phyloP scores from a whole-genome alignment of 2,888 invertebrate genomes.

The Salticus scenicus region DNA sequence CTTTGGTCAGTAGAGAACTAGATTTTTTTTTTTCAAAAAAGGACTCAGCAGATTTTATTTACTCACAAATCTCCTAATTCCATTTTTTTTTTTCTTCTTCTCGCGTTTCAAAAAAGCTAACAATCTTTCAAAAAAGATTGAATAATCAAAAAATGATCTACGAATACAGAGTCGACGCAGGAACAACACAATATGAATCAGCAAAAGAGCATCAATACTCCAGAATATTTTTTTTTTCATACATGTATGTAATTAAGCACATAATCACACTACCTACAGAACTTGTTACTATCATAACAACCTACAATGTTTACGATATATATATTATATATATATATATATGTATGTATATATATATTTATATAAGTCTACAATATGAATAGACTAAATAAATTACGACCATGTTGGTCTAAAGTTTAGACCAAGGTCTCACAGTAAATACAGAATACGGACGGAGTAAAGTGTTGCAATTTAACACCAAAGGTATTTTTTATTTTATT shows the following conservation, averaged over 20 bases:
- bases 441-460: constrained; percentile 62
- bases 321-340: constrained; percentile 47
- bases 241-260: constrained; percentile 57
- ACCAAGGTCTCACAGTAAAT: constrained; percentile 47
- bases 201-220: constrained; percentile 20
- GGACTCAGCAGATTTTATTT: constrained; percentile 10
- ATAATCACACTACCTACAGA: constrained; percentile 59
- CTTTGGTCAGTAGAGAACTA: constrained; percentile 61
- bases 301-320: constrained; percentile 64
- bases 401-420: constrained; percentile 44
- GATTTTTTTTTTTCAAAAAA: constrained; percentile 38
- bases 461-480: constrained; percentile 59
- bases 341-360: constrained; percentile 52
- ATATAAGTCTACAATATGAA: constrained; percentile 67
- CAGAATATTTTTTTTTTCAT: constrained; percentile 22
- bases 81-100: not conserved
- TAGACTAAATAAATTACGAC: constrained; percentile 58
- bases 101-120: constrained; percentile 49
- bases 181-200: constrained; percentile 53
- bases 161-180: constrained; percentile 56
- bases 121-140: constrained; percentile 48
- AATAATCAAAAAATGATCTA: constrained; percentile 45
- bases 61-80: constrained; percentile 11
- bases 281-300: constrained; percentile 62
- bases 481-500: constrained; percentile 38